Base-by-base conservation (phyloP, 2,888 invertebrate genomes). In the Cheilosia variabilis region DNA sequence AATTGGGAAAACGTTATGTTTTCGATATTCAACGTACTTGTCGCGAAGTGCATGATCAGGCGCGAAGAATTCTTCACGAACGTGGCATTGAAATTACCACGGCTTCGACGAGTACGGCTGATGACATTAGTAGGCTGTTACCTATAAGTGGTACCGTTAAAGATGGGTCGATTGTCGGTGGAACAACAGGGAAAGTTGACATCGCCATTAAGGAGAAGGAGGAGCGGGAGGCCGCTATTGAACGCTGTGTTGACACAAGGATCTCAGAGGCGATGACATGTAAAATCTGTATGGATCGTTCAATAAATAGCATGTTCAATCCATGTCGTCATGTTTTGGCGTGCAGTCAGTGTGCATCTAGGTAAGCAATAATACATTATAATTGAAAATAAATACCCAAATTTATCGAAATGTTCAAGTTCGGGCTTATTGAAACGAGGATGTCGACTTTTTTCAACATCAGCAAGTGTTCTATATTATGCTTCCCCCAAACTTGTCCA, bases 301-400 rank as follows among this genome's bases (percentile, higher is more conserved):
- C 95, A 78, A 95, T 97, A 90, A 95, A 97, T 93, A 95, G 96
- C 43, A 95, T 96, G 88, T 96, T 98, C 92, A 95, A 96, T 93
- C 97, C 97, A 2, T 98, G 98, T 91, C 95, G 96, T n/a, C 98
- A 98, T 92, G 96, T 96, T 66, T 95, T 96, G 63, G 96, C 97
- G 89, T 97, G 97, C 92, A 93, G 93, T 47, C 93, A 94, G 24
- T 98, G 98, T 91, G 96, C 97, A 2, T 93, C 94, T 2, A 93
- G 94, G 94, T 94, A 88, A 89, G 89, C 86, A 10, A 10, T 41
- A 17, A 31, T 43, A 2, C 63, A 24, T 43, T 69, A 3, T 45
- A 31, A 63, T 15, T 27, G 15, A 19, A 27, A 22, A 53, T 10
- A 50, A 19, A 17, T 41, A 50, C 34, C 31, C 17, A 62, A 52